phyloP scores from a whole-genome alignment of 2,888 invertebrate species.

The Reticulitermes lucifugus region DNA sequence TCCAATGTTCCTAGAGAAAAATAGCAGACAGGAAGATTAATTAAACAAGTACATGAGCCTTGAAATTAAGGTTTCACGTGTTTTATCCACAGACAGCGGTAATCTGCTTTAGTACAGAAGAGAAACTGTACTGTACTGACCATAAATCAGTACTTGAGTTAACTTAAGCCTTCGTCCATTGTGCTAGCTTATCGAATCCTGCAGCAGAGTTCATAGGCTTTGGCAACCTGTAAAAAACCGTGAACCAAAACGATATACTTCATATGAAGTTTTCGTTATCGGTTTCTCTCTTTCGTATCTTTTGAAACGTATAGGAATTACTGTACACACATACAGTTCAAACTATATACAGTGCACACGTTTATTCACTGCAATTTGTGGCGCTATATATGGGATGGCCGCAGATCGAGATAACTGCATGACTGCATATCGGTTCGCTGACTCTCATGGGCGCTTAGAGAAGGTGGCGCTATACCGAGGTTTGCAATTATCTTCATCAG shows the following conservation, averaged over 20 bases:
- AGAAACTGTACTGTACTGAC: neutral
- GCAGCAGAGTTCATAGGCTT: constrained; percentile 6
- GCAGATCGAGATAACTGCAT: too few species aligned
- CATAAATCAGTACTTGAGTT: constrained; percentile 21
- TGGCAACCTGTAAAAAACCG: constrained; percentile 15
- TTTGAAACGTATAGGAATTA: neutral
- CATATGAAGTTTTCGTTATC: neutral
- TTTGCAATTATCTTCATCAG: neutral
- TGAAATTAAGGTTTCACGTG: constrained; percentile 27
- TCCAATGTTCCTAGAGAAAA: constrained; percentile 3
- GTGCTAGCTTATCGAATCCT: constrained; percentile 1
- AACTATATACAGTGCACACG: too few species aligned
- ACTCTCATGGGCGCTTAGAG: too few species aligned
- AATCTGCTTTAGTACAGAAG: constrained; percentile 10
- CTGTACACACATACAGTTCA: neutral
- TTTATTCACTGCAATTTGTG: too few species aligned
- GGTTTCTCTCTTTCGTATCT: neutral
- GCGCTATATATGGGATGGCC: too few species aligned
- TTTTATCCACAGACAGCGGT: constrained; percentile 15
- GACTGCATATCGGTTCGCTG: too few species aligned
- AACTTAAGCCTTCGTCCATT: constrained; percentile 2
- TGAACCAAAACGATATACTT: neutral
- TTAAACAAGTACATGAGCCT: constrained; percentile 29
- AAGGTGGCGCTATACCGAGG: too few species aligned
- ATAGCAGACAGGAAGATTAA: constrained; percentile 11